A percentile compares a stretch with the other conserved stretches of the same genome.
phyloP scores from a whole-genome alignment of 2,797 vertebrate species.

The Coluber constrictor region DNA sequence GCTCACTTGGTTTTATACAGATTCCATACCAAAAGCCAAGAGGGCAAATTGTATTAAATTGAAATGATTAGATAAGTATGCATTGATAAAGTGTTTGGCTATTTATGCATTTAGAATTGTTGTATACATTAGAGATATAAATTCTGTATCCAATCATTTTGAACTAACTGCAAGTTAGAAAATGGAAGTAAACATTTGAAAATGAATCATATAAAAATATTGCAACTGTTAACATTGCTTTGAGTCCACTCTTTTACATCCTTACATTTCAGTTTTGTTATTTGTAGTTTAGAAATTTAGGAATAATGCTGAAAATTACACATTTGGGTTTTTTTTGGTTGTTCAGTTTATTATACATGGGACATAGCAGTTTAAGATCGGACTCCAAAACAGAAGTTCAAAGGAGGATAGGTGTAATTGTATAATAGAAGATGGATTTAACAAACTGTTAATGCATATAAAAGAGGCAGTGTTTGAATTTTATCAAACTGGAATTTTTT shows the following conservation, averaged over 20 bases:
- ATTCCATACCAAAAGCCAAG: not conserved
- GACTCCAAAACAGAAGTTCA: not conserved
- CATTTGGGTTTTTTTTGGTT: not conserved
- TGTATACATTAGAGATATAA: not conserved
- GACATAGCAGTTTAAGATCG: not conserved
- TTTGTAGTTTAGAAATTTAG: not conserved
- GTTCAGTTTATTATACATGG: not conserved
- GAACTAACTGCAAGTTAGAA: not conserved
- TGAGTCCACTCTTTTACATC: not conserved
- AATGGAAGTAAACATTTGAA: not conserved
- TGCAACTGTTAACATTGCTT: not conserved
- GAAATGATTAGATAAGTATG: not conserved
- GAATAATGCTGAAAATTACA: not conserved
- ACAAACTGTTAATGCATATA: not conserved
- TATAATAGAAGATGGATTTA: not conserved
- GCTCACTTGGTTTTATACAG: not conserved
- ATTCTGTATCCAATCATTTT: not conserved
- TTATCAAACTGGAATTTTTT: not conserved
- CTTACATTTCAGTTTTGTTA: not conserved
- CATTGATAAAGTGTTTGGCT: not conserved
- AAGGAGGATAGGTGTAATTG: not conserved
- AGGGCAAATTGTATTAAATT: not conserved
- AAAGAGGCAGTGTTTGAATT: not conserved
- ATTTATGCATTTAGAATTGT: conserved; percentile 1
- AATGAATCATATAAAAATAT: not conserved